Base-by-base conservation (phyloP, 2,888 invertebrate species). In the Caradrina clavipalpis region DNA sequence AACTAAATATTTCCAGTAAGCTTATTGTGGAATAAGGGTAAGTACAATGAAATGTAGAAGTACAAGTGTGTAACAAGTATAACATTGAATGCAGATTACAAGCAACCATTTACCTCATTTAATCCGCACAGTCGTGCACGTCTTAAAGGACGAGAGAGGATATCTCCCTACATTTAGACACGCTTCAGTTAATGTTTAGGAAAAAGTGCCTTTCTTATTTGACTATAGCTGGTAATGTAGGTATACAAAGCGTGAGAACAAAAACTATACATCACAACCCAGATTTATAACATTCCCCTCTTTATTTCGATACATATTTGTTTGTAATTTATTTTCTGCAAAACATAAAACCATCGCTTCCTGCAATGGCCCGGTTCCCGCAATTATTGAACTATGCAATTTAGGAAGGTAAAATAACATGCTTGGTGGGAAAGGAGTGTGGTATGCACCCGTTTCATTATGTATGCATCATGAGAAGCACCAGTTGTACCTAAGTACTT, bases 401-500 rank as follows among this genome's bases (percentile, higher is more conserved):
- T 35, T 42, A 45, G 31, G 7, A 47, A 22, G 17, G 5, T 54
- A 11, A 17, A 45, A 45, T 45, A 17, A 42, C 26, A 64, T 22
- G 49, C 39, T 19, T 63, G 55, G 62, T 73, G 69, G 63, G 69
- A 72, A 83, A 22, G 13, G 49, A 19, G 22, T 22, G 22, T 15
- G 57, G 55, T 47, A 58, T 80, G 83, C 79, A 82, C 47, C 57
- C 21, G 50, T 19, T 19, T 22, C 55, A 22, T 77, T 61, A 77
- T 53, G 78, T 66, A 85, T 79, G 70, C 66, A 81, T 54, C 22
- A 60, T 86, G 86, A 31, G 81, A 81, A 87, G n/a, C 59, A 61
- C 31, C 78, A 81, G 56, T 61, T 78, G 80, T 69, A 15, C 42
- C 35, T 11, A 39, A 3, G 13, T 39, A 31, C 62, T 56, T 58